Evolutionary conservation across 2,797 vertebrate species (phyloP), one percentile per base, ranked within the genome.

Genomic region (Mionectes olivaceus): DNA sequence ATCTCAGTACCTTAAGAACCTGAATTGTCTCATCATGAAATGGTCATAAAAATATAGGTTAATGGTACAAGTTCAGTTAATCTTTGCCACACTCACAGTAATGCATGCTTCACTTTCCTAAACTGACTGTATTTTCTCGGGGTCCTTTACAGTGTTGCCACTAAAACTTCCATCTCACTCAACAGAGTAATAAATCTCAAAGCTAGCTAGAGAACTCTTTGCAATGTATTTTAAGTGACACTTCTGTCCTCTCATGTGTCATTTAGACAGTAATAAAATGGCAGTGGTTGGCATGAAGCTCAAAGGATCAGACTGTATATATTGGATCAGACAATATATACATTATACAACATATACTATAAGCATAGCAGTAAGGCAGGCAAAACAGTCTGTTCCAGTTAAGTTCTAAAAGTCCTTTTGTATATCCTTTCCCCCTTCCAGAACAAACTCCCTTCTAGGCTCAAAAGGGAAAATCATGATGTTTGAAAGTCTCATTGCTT

Each of bases 141-240:
- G 9, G 39, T 70, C 35, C 59, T 90, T 61, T 90, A 70, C 55
- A 73, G 64, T 30, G 7, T 76, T 94, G 61, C 89, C 85, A 95
- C 89, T 91, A 93, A 94, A 96, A 94, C 53, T 81, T 56, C 73
- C 85, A 15, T 92, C 91, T 95, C 57, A 71, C 37, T 96, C 57
- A 76, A 93, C 60, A 87, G 39, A 73, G 82, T 61, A 93, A 95
- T 83, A 96, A 73, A 93, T 88, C 73, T 92, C 67, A 83, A 93
- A 96, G 74, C n/a, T 30, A 84, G 63, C 16, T 73, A 37, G 63
- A 93, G 91, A 80, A 50, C 30, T 18, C 59, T 89, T 83, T 92
- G 44, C 85, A 68, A 33, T 87, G 30, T 96, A 89, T 96, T 97
- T 94, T 94, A 96, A 94, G 74, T 64, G 85, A 94, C 74, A 44